A percentile compares a stretch with the other conserved stretches of the same genome.
phyloP scores from a whole-genome alignment of 2,888 invertebrate species.

The Oeneis ivallda region DNA sequence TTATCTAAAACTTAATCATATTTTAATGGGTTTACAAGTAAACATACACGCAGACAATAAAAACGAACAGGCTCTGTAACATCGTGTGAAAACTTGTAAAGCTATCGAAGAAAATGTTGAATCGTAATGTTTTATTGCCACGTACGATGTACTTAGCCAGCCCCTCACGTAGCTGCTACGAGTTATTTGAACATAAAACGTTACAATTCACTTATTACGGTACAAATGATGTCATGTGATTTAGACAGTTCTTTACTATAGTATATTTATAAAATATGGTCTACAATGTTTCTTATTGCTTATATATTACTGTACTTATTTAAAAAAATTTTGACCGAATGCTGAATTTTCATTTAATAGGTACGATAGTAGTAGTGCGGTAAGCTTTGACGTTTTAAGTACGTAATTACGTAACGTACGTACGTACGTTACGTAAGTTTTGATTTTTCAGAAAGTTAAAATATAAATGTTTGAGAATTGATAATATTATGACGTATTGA shows the following conservation, averaged over 20 bases:
- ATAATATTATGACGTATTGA: no score
- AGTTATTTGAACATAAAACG: constrained; percentile 23
- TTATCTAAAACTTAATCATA: neutral
- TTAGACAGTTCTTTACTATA: neutral
- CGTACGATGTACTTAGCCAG: constrained; percentile 7
- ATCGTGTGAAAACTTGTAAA: constrained; percentile 22
- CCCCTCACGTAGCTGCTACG: constrained; percentile 20
- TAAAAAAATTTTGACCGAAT: no score
- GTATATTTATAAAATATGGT: no score
- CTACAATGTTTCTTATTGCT: no score
- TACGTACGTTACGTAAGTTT: no score
- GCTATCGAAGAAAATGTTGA: constrained; percentile 18
- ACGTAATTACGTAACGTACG: no score
- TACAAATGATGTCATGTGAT: constrained; percentile 11
- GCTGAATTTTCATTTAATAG: no score
- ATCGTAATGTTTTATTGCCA: constrained; percentile 22
- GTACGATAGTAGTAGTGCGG: no score
- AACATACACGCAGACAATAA: constrained; percentile 2
- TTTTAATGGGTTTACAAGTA: neutral
- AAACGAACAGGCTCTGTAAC: constrained; percentile 6
- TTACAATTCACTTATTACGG: constrained; percentile 22
- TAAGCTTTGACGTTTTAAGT: no score
- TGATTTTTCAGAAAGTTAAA: no score
- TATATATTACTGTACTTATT: no score
- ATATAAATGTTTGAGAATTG: no score